Conservation (phyloP, 2,888 invertebrate genomes). For the Lepetodrilus schrolli region DNA sequence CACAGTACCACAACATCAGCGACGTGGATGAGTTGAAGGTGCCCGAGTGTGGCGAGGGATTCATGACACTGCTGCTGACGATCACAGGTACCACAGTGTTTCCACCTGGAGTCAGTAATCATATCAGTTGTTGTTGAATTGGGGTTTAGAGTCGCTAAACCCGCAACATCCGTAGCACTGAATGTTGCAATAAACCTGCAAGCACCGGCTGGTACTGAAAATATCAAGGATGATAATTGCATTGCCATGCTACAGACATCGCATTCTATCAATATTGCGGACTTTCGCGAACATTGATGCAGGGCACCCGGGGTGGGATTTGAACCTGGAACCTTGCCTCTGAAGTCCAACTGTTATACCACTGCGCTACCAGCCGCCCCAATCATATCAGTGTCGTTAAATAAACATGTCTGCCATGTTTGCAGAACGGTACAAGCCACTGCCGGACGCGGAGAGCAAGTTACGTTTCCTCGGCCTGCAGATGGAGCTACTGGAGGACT, state of each 20-base stretch:
- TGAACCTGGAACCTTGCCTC: too few relatives aligned
- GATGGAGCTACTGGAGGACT: constrained; percentile 91
- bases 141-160: not conserved
- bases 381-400: too few relatives aligned
- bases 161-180: too few relatives aligned
- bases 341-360: too few relatives aligned
- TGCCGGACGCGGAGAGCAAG: constrained; percentile 82
- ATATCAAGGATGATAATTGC: too few relatives aligned
- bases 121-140: not conserved
- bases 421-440: constrained; percentile 84
- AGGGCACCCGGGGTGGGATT: too few relatives aligned
- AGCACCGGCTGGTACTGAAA: too few relatives aligned
- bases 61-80: constrained; percentile 87
- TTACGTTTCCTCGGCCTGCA: constrained; percentile 90
- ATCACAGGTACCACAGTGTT: constrained; percentile 87
- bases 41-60: constrained; percentile 91
- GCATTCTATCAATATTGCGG: too few relatives aligned
- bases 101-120: not conserved
- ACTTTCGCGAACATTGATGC: too few relatives aligned
- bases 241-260: too few relatives aligned
- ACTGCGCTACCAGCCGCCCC: too few relatives aligned
- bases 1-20: constrained; percentile 76
- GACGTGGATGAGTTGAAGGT: constrained; percentile 78
- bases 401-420: not conserved
- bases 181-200: too few relatives aligned